A percentile compares a stretch with the other conserved stretches of the same genome.
phyloP scores from a whole-genome alignment of 2,113 vertebrate genomes.

The Butorides virescens region DNA sequence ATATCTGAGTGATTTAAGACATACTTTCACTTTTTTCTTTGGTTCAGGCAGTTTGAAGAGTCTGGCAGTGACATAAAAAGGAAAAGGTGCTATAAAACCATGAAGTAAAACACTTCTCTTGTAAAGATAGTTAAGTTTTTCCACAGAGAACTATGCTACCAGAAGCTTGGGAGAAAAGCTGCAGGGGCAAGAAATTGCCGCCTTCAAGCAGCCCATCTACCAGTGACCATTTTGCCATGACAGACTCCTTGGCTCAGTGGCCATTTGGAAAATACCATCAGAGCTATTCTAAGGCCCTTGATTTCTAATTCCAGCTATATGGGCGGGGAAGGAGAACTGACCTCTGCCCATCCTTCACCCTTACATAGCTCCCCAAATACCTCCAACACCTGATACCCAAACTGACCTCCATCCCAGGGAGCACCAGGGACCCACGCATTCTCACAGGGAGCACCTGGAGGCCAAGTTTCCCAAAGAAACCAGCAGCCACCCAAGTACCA shows the following conservation, averaged over 20 bases:
- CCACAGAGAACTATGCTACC: not conserved
- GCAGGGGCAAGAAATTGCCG: not conserved
- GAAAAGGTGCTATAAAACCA: not conserved
- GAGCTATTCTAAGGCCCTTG: not conserved
- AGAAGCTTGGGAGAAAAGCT: not conserved
- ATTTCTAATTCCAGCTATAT: not conserved
- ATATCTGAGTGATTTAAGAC: not conserved
- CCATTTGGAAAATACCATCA: not conserved
- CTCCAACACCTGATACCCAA: not conserved
- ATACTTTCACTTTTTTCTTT: not conserved
- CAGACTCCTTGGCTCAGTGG: not conserved
- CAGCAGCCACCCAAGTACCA: fast-evolving
- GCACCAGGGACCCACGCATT: not conserved
- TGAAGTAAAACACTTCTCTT: not conserved
- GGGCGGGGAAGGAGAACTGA: not conserved
- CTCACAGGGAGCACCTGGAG: not conserved
- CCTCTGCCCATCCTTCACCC: not conserved
- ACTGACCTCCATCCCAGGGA: not conserved
- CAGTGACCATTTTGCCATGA: not conserved
- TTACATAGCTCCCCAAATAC: not conserved
- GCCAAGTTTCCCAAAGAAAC: not conserved
- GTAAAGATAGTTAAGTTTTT: not conserved
- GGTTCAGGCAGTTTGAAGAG: not conserved
- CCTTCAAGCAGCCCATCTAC: fast-evolving
- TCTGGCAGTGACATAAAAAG: not conserved